Evolutionary conservation across 2,113 vertebrate species (phyloP).

Genomic region (Eurypyga helias): DNA sequence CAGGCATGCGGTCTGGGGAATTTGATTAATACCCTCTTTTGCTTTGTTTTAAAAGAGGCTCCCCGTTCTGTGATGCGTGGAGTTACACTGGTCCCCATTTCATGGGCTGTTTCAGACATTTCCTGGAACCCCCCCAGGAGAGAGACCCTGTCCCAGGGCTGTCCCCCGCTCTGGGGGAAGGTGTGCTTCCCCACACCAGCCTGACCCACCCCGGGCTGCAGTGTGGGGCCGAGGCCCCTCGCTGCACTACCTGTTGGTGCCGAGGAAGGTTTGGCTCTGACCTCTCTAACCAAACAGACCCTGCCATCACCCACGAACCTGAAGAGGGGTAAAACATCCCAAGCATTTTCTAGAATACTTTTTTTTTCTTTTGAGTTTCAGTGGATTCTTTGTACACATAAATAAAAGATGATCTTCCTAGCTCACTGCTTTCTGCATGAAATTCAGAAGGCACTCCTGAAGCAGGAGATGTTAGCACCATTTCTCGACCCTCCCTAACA

Average conservation of each 20-base stretch:
- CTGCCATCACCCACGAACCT: not conserved
- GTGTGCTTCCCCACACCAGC: not conserved
- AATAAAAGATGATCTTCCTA: not conserved
- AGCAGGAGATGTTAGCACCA: not conserved
- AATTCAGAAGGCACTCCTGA: not conserved
- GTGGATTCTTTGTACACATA: not conserved
- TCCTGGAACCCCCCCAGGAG: rapidly evolving
- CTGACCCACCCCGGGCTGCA: not conserved
- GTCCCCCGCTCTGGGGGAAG: rapidly evolving
- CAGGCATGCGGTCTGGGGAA: not conserved
- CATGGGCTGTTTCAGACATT: not conserved
- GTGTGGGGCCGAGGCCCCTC: rapidly evolving
- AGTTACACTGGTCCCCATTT: not conserved
- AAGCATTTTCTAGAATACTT: not conserved
- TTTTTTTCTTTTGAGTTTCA: not conserved
- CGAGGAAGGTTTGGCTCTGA: not conserved
- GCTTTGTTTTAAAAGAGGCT: not conserved
- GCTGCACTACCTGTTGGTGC: rapidly evolving
- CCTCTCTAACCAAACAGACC: not conserved
- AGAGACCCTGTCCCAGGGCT: not conserved
- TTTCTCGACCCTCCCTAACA: not conserved
- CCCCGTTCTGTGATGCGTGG: not conserved
- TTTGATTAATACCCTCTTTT: not conserved
- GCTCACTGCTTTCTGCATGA: not conserved
- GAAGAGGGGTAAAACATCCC: not conserved